Base-by-base conservation (phyloP, 2,888 invertebrate genomes). In the Hipparchia sbordonii region DNA sequence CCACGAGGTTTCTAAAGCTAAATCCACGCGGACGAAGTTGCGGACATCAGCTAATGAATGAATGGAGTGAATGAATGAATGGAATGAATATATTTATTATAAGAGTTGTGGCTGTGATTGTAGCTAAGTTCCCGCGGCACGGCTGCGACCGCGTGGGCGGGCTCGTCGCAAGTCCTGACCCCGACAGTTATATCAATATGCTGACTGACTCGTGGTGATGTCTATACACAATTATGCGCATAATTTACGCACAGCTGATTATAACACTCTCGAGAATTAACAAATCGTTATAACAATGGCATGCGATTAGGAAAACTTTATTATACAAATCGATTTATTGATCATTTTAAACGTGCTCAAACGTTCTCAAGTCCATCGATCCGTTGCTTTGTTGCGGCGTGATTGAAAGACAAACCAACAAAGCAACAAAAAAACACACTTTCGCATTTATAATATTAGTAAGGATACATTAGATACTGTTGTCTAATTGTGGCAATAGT, bases 161-260 rank as follows among this genome's bases (percentile, higher is more conserved):
- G 75, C 81, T 80, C 81, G 81, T 81, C 89, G 89, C 86, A 48
- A 62, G 62, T 63, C 89, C 83, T 84, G 85, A 83, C 85, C 83
- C 85, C 82, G 84, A 91, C 92, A 91, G 92, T 91, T 92, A 91
- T 91, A 87, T 85, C 89, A 92, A 92, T 88, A 90, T 84, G 78
- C 82, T 81, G 82, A 82, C 82, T 83, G 84, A 82, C 76, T 77
- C 70, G 76, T 76, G 78, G 78, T 79, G 77, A 80, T 80, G 78
- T 23, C 75, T 76, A 79, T 80, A 77, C 81, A 75, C 77, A 76
- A 78, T 78, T 79, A 79, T 77, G 76, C 74, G 68, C 76, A 74
- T 77, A 77, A 69, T 76, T 74, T 73, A 77, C 63, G 23, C 69
- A 68, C 65, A 71, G 67, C 57, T 74, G 75, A 77, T 78, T 67